phyloP scores from a whole-genome alignment of 2,888 invertebrate species.

The Lycocerus yunnanus region DNA sequence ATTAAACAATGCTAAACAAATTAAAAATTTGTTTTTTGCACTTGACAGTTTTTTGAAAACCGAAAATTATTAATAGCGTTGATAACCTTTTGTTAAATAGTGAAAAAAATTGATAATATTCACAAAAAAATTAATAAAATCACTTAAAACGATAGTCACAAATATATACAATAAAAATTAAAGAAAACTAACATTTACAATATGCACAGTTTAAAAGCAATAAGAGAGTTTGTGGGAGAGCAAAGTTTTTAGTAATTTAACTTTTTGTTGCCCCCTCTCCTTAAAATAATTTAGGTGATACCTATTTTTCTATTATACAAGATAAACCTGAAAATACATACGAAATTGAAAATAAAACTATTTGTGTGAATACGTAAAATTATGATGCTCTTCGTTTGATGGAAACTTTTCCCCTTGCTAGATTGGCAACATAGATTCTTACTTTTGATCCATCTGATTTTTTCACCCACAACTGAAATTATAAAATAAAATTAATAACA shows the following conservation, averaged over 20 bases:
- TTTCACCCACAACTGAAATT: slow-evolving; percentile 85
- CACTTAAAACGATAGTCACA: neutral
- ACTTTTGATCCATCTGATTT: slow-evolving; percentile 82
- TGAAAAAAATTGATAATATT: neutral
- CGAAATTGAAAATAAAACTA: neutral
- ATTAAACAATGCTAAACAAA: neutral
- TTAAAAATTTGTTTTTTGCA: neutral
- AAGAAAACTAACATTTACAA: neutral
- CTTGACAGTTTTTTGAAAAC: neutral
- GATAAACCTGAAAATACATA: neutral
- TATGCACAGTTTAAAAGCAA: neutral
- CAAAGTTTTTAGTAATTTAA: neutral
- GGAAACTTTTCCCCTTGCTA: slow-evolving; percentile 86
- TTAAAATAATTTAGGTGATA: neutral
- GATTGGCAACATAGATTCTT: slow-evolving; percentile 80
- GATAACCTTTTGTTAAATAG: neutral
- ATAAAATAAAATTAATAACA: neutral
- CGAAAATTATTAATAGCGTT: too few species aligned
- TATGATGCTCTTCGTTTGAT: slow-evolving; percentile 85
- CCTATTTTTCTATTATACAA: neutral
- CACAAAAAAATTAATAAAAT: neutral
- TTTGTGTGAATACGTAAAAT: slow-evolving; percentile 24
- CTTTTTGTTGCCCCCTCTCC: neutral
- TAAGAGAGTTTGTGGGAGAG: neutral
- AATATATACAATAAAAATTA: neutral